These are phyloP conservation scores for Galeopterus variegatus DNA, from an alignment of 2,113 vertebrate species.

Conservation along the genomic window DNA sequence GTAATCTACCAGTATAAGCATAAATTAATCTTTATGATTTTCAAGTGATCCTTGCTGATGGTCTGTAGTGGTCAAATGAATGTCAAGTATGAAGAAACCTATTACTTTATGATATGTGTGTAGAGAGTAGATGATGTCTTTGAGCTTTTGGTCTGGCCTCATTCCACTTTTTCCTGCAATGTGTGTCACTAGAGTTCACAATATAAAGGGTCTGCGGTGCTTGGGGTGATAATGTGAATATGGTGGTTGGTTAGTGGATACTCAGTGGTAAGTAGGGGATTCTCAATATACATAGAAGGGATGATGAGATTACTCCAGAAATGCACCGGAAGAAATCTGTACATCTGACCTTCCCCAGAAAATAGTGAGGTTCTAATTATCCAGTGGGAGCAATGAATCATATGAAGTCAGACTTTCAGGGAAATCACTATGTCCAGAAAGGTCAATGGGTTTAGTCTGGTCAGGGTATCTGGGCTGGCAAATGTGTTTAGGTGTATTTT, in stretches of 20 bases:
- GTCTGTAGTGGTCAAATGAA: not conserved
- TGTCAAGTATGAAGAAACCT: not conserved
- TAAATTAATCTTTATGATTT: not conserved
- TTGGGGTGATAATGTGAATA: not conserved
- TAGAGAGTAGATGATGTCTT: not conserved
- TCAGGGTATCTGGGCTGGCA: not conserved
- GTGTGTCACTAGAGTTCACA: not conserved
- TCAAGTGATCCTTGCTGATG: not conserved
- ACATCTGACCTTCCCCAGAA: not conserved
- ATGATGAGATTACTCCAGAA: not conserved
- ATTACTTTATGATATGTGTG: not conserved
- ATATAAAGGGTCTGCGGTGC: accelerated
- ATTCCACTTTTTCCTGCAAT: not conserved
- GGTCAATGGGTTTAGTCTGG: not conserved
- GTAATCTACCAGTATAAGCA: not conserved
- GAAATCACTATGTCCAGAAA: not conserved
- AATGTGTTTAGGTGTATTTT: no score
- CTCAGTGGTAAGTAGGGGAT: not conserved
- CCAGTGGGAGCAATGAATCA: not conserved
- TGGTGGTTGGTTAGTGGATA: not conserved
- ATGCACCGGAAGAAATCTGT: not conserved
- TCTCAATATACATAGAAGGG: not conserved
- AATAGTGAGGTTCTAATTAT: not conserved
- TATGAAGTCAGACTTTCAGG: not conserved
- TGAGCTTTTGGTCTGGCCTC: not conserved